phyloP scores from a whole-genome alignment of 2,888 invertebrate species.

The Achlya flavicornis region DNA sequence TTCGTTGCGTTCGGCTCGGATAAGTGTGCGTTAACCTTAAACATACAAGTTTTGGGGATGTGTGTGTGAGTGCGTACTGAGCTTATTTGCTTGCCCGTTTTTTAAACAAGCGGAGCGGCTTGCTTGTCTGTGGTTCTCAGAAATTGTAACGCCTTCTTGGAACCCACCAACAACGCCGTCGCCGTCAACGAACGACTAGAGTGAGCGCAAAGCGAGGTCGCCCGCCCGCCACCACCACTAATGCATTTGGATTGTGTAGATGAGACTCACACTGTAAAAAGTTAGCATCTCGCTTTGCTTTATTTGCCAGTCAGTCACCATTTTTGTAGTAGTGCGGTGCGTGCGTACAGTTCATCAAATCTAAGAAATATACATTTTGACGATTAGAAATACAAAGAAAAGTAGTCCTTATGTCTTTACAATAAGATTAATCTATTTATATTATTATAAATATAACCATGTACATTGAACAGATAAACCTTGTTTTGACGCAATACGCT shows the following conservation, averaged over 20 bases:
- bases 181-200: constrained; percentile 70
- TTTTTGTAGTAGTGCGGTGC: background rate
- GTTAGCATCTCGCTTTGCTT: constrained; percentile 42
- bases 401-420: too few species aligned
- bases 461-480: too few species aligned
- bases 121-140: constrained; percentile 80
- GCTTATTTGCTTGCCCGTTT: constrained; percentile 74
- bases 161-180: constrained; percentile 73
- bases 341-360: too few species aligned
- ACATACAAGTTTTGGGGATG: constrained; percentile 28
- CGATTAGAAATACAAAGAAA: too few species aligned
- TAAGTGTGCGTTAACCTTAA: too few species aligned
- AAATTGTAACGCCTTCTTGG: constrained; percentile 84
- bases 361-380: too few species aligned
- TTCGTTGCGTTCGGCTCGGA: too few species aligned
- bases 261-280: constrained; percentile 54
- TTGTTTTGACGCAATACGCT: too few species aligned
- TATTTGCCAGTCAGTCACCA: constrained; percentile 19
- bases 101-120: constrained; percentile 67
- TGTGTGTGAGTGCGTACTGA: constrained; percentile 64
- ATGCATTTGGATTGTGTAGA: constrained; percentile 56
- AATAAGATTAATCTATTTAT: too few species aligned
- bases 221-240: constrained; percentile 63
- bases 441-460: too few species aligned
- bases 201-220: constrained; percentile 79